These are phyloP conservation scores for Marisa cornuarietis DNA, from an alignment of 1,140 invertebrate species.

Conservation along the genomic window DNA sequence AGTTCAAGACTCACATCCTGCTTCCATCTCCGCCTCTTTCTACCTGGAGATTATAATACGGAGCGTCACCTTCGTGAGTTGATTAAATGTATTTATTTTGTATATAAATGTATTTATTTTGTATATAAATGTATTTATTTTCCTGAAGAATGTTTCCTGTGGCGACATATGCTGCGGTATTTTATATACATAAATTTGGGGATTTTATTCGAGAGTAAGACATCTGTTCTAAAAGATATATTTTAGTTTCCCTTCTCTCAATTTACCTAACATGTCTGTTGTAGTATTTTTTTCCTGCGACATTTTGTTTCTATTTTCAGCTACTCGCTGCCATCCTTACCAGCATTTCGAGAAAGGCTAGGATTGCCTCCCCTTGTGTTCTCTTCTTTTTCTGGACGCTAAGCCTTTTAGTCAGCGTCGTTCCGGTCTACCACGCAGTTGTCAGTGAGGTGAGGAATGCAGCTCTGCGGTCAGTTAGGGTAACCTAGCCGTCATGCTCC, in stretches of 20 bases:
- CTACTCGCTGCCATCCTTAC: slow-evolving; percentile 27
- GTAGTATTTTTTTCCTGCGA: not conserved
- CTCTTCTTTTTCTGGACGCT: slow-evolving; percentile 45
- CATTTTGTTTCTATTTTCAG: slow-evolving; percentile 14
- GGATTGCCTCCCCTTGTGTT: slow-evolving; percentile 24
- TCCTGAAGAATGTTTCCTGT: too few relatives aligned
- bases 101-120: too few relatives aligned
- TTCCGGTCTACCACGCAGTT: slow-evolving; percentile 45
- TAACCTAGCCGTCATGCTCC: too few relatives aligned
- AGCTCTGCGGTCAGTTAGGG: not conserved
- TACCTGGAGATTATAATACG: not conserved
- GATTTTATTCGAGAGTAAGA: too few relatives aligned
- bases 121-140: too few relatives aligned
- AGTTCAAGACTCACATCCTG: not conserved
- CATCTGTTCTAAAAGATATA: too few relatives aligned
- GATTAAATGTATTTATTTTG: too few relatives aligned
- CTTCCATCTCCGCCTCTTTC: not conserved
- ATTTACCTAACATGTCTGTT: too few relatives aligned
- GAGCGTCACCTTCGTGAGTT: not conserved
- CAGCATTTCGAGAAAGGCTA: slow-evolving; percentile 10
- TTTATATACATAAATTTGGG: too few relatives aligned
- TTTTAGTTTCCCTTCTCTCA: too few relatives aligned
- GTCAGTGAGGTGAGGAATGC: slow-evolving; percentile 38
- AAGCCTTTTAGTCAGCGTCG: slow-evolving; percentile 28
- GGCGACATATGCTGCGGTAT: too few relatives aligned